Percentiles rank a stretch among this genome's conserved stretches.
These are phyloP conservation scores for Unio pictorum DNA, from an alignment of 2,888 invertebrate species.

Conservation along the genomic window DNA sequence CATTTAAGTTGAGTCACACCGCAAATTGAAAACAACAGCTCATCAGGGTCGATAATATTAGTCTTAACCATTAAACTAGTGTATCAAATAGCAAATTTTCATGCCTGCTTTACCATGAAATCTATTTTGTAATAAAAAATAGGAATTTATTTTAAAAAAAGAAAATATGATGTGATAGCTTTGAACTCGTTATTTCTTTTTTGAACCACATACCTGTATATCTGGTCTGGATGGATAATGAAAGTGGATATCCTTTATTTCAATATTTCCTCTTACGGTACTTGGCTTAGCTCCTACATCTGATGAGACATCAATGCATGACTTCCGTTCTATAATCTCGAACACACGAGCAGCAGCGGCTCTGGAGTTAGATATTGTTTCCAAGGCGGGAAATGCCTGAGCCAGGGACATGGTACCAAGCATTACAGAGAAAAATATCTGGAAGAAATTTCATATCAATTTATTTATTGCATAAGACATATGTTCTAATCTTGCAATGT, in stretches of 20 bases:
- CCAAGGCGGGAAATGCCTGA: slow-evolving; percentile 85
- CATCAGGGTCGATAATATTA: too few species aligned
- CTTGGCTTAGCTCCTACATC: slow-evolving; percentile 69
- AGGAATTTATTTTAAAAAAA: too few species aligned
- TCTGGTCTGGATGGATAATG: slow-evolving; percentile 52
- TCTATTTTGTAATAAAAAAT: too few species aligned
- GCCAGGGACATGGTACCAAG: slow-evolving; percentile 77
- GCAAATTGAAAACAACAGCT: too few species aligned
- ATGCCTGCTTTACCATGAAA: too few species aligned
- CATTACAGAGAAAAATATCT: slow-evolving; percentile 72
- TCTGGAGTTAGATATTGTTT: slow-evolving; percentile 84
- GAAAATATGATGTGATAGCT: too few species aligned
- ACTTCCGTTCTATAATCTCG: slow-evolving; percentile 72
- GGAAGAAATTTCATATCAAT: slow-evolving; percentile 2
- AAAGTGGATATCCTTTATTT: slow-evolving; percentile 67
- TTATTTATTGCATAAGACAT: too few species aligned
- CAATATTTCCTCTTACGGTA: slow-evolving; percentile 70
- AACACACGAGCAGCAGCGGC: slow-evolving; percentile 80
- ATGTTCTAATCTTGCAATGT: too few species aligned
- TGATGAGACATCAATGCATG: slow-evolving; percentile 72
- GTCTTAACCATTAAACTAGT: too few species aligned
- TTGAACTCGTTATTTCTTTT: too few species aligned
- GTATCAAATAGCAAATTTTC: too few species aligned
- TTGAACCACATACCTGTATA: slow-evolving; percentile 40
- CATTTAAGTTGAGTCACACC: too few species aligned